Percentiles rank a stretch among this genome's conserved stretches.
phyloP scores from a whole-genome alignment of 2,113 vertebrate species.

The Phoxinus phoxinus region DNA sequence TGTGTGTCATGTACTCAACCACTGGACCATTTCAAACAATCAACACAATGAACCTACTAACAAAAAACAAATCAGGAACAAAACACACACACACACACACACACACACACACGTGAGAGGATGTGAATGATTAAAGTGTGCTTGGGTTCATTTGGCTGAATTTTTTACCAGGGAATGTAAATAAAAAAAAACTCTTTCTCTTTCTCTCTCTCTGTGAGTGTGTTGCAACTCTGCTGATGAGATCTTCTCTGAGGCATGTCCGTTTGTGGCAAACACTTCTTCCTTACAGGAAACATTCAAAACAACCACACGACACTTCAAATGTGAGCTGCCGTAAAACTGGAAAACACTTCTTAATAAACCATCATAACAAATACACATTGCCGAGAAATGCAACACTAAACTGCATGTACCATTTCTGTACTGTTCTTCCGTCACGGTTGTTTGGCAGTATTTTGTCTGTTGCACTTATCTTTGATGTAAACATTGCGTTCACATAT shows the following conservation, averaged over 20 bases:
- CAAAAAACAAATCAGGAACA: background rate
- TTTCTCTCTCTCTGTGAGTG: background rate
- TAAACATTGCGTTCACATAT: background rate
- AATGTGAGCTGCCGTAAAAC: background rate
- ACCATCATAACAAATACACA: too few species aligned
- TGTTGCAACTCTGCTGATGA: slow-evolving; percentile 33
- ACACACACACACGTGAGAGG: background rate
- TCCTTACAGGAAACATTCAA: background rate
- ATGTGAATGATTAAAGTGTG: background rate
- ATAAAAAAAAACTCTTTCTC: background rate
- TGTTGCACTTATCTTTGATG: background rate
- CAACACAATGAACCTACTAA: background rate
- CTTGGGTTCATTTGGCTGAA: background rate
- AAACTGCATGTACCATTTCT: background rate
- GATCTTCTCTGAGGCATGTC: slow-evolving; percentile 7
- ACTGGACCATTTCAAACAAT: background rate
- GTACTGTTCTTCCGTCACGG: background rate
- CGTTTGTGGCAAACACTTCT: slow-evolving; percentile 30
- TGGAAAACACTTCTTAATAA: background rate
- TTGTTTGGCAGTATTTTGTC: background rate
- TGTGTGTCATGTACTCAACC: background rate
- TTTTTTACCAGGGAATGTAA: slow-evolving; percentile 29
- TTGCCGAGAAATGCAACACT: background rate
- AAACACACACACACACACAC: too few species aligned
- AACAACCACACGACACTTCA: background rate